Evolutionary conservation across 2,888 invertebrate genomes (phyloP), one percentile per base, ranked within the genome.

Genomic region (Thereva unica): DNA sequence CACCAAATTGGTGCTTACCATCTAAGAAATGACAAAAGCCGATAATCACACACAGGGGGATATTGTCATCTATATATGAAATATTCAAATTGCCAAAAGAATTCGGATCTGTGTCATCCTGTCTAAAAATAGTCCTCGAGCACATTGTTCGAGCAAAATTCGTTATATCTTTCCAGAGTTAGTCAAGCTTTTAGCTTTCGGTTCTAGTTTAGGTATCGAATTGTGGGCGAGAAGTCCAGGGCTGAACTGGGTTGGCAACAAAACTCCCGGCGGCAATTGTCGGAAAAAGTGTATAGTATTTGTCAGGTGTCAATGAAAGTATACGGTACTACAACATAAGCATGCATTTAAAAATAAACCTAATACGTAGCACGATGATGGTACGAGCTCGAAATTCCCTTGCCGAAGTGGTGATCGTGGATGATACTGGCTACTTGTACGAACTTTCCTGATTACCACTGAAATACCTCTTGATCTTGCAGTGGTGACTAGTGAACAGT

Each of bases 81-180:
- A 40, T 37, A n/a, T 38, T 7, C 10, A n/a, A 34, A 56, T 4
- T 5, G 40, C 41, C 54, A 64, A 69, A 70, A 59, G 69, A 70
- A 69, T 71, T 66, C 67, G 68, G 73, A 78, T 78, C 78, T 78
- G 79, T 79, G 79, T 79, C 79, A 79, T 77, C 72, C 71, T 71
- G 73, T 72, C 74, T 75, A 75, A 74, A 71, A 72, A 73, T 73
- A 73, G 72, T 66, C 8, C 40, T 4, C 57, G 47, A 66, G 63
- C 69, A 53, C 57, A 54, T 55, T 59, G 56, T 64, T 65, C 54
- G 49, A 50, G 50, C 35, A 45, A 9, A 61, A 40, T 41, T 41
- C 49, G 41, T 49, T 38, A 45, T 47, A 50, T 50, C 61, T 59
- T 47, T 61, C 61, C 61, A 61, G 61, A 61, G 50, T 61, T 50